Evolutionary conservation across 2,113 vertebrate species (phyloP), one percentile per base, ranked within the genome.

Genomic region (Nibea albiflora): DNA sequence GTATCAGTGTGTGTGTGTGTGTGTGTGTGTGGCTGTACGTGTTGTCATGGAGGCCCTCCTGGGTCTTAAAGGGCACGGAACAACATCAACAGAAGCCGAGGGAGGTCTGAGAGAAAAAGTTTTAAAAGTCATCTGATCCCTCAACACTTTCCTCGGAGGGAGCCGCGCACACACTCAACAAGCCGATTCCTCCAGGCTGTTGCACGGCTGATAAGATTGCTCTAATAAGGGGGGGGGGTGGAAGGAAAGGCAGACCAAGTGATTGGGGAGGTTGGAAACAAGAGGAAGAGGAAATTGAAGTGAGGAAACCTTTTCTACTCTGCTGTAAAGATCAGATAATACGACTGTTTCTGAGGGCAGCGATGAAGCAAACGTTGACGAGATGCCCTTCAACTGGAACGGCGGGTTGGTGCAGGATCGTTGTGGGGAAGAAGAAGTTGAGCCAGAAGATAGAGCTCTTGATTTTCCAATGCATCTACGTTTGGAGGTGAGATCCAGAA

Each of bases 111-210:
- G 22, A 56, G 60, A 57, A 80, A 80, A 71, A 64, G 76, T 83
- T 89, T 78, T 44, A 72, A 78, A 87, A 83, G 88, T 90, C 80
- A 88, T 72, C 58, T 8, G 44, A 65, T 61, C 44, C 69, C 64
- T 53, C 47, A 62, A 22, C 56, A 14, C 65, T 83, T 65, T 52
- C 20, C 73, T 42, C 16, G 47, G 31, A 73, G 24, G 16, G 35
- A 22, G 19, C 24, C 24, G 54, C 26, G 49, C 44, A 17, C 58
- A 62, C 35, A 57, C 49, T 17, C 22, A 2, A 68, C 44, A 78
- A 35, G 63, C 49, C 15, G 24, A 54, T 60, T 22, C 14, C 52
- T 11, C 12, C 14, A 42, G 62, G 24, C 57, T 26, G 56, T 42
- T n/a, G 60, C 0, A 28, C 2, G 2, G 17, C 42, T 47, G n/a